These are phyloP conservation scores for Cepphus grylle DNA, from an alignment of 2,113 vertebrate genomes.

Conservation along the genomic window DNA sequence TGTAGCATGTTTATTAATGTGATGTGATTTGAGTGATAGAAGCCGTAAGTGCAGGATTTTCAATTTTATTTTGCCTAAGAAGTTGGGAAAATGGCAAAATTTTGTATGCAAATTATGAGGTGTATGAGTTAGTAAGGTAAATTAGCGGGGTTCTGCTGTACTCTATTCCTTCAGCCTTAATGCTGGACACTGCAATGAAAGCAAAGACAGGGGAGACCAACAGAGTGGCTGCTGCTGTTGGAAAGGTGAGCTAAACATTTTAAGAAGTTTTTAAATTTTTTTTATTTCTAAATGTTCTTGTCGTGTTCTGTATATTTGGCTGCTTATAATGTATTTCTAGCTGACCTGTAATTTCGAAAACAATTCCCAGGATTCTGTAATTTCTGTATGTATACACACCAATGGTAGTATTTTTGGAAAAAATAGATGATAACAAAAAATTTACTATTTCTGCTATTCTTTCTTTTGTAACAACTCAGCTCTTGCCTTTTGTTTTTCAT, in stretches of 20 bases:
- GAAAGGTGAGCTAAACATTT: constrained; percentile 25
- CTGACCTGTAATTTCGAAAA: background rate
- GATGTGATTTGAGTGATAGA: background rate
- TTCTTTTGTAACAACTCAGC: background rate
- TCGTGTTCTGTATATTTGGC: background rate
- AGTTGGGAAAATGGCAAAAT: background rate
- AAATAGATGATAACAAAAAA: background rate
- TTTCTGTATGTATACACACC: background rate
- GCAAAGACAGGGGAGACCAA: constrained; percentile 41
- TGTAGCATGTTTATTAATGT: background rate
- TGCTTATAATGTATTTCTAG: background rate
- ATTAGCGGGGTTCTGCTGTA: constrained; percentile 43
- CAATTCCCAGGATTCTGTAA: background rate
- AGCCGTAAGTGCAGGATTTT: background rate
- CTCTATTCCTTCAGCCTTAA: constrained; percentile 40
- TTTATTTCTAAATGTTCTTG: background rate
- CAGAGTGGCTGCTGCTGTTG: constrained; percentile 37
- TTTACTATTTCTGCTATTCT: background rate
- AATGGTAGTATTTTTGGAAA: background rate
- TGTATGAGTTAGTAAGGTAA: background rate
- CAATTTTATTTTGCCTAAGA: background rate
- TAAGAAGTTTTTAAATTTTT: background rate
- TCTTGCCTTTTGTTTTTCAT: constrained; percentile 40
- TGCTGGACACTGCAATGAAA: constrained; percentile 58
- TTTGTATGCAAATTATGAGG: background rate